These are phyloP conservation scores for Potamilus streckersoni DNA, from an alignment of 1,140 invertebrate genomes.

Conservation along the genomic window DNA sequence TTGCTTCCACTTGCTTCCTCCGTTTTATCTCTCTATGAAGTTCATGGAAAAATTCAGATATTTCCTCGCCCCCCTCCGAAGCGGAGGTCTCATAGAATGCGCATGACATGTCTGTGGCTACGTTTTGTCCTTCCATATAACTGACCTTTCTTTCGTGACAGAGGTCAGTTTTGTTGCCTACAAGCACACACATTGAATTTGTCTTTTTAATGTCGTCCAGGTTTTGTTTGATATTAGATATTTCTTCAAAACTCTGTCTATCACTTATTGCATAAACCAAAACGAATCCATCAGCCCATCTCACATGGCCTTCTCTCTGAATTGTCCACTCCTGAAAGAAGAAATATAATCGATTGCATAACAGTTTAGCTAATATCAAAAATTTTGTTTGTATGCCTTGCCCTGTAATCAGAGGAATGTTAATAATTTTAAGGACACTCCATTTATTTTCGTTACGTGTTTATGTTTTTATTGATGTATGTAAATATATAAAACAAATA, in stretches of 20 bases:
- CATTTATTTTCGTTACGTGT: too few species aligned
- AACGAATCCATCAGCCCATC: slow-evolving; percentile 89
- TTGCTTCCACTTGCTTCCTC: slow-evolving; percentile 57
- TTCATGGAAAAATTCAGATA: slow-evolving; percentile 61
- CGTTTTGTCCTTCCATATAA: slow-evolving; percentile 82
- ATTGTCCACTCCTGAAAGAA: slow-evolving; percentile 53
- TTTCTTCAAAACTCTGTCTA: slow-evolving; percentile 83
- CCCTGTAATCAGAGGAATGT: too few species aligned
- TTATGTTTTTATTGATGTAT: too few species aligned
- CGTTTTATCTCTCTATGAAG: slow-evolving; percentile 64
- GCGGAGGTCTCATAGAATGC: slow-evolving; percentile 89
- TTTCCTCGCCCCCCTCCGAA: slow-evolving; percentile 79
- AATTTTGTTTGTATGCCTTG: too few species aligned
- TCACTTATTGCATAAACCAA: slow-evolving; percentile 94
- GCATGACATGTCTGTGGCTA: slow-evolving; percentile 81
- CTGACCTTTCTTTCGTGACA: slow-evolving; percentile 89
- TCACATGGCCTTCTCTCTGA: slow-evolving; percentile 81
- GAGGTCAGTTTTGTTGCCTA: slow-evolving; percentile 93
- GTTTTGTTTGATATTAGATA: slow-evolving; percentile 75
- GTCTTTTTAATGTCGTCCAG: slow-evolving; percentile 76
- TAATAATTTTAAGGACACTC: too few species aligned
- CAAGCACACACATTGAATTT: slow-evolving; percentile 75
- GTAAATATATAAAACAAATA: too few species aligned
- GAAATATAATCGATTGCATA: background rate
- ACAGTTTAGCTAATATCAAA: too few species aligned